A percentile compares a stretch with the other conserved stretches of the same genome.
Evolutionary conservation across 1,140 invertebrate species (phyloP).

Genomic region (Brachystomella parvula): DNA sequence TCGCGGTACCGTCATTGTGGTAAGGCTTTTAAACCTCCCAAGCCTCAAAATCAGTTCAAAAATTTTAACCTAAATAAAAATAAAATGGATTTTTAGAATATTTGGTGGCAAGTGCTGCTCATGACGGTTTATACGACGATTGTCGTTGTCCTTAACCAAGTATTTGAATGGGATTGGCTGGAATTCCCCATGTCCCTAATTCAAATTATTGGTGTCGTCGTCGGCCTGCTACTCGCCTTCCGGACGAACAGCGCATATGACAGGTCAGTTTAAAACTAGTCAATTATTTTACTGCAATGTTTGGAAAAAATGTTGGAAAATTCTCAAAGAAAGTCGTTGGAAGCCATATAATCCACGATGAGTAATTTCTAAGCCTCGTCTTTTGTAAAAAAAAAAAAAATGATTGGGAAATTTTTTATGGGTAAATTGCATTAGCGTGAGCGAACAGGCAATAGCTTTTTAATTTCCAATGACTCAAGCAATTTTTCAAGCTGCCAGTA

Average conservation of each 20-base stretch:
- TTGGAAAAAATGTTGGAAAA: too few species aligned
- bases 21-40: neutral
- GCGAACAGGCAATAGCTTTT: too few species aligned
- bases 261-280: too few species aligned
- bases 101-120: conserved; percentile 31
- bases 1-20: neutral
- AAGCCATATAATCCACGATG: too few species aligned
- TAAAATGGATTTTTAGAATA: neutral
- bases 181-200: conserved; percentile 32
- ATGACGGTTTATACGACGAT: conserved; percentile 21
- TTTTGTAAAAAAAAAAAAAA: too few species aligned
- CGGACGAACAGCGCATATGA: conserved; percentile 35
- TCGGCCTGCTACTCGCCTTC: conserved; percentile 31
- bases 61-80: neutral
- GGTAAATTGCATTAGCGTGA: too few species aligned
- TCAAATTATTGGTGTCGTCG: conserved; percentile 33
- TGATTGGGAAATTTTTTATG: too few species aligned
- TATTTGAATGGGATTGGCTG: conserved; percentile 29
- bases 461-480: too few species aligned
- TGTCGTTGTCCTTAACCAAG: conserved; percentile 28
- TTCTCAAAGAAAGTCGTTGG: too few species aligned
- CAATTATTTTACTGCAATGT: too few species aligned
- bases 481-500: too few species aligned
- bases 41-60: neutral
- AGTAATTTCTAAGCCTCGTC: too few species aligned